Percentiles rank a stretch among this genome's conserved stretches.
Conservation (phyloP, 2,797 vertebrate species). For the Betta splendens region DNA sequence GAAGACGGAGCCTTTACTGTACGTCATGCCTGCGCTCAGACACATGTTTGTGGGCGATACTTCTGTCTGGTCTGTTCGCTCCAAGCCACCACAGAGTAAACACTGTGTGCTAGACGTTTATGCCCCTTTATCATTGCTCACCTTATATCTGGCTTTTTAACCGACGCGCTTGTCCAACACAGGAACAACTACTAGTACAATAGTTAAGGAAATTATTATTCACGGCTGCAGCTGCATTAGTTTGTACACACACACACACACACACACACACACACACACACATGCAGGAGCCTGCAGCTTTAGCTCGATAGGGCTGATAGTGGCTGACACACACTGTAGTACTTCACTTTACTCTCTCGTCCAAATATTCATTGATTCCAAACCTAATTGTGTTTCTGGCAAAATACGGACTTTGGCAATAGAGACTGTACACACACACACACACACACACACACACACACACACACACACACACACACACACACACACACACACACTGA, state of each 20-base stretch:
- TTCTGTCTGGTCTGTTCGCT: slow-evolving; percentile 10
- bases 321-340: slow-evolving; percentile 32
- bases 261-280: no score
- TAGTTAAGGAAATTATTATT: background rate
- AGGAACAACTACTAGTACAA: no score
- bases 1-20: slow-evolving; percentile 35
- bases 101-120: slow-evolving; percentile 6
- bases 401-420: slow-evolving; percentile 52
- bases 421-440: no score
- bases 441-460: no score
- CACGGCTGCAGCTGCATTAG: background rate
- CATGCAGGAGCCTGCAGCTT: background rate
- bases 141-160: slow-evolving; percentile 7
- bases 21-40: no score
- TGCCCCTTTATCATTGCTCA: background rate
- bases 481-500: slow-evolving; percentile 6
- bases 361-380: slow-evolving; percentile 57
- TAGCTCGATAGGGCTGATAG: slow-evolving; percentile 24
- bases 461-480: no score
- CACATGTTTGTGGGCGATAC: no score
- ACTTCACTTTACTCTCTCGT: slow-evolving; percentile 24
- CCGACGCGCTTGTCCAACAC: background rate
- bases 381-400: slow-evolving; percentile 66
- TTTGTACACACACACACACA: no score
- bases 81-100: slow-evolving; percentile 9